Base-by-base conservation (phyloP, 35 echinoderm and acorn worm genomes). In the Strongylocentrotus purpuratus region DNA sequence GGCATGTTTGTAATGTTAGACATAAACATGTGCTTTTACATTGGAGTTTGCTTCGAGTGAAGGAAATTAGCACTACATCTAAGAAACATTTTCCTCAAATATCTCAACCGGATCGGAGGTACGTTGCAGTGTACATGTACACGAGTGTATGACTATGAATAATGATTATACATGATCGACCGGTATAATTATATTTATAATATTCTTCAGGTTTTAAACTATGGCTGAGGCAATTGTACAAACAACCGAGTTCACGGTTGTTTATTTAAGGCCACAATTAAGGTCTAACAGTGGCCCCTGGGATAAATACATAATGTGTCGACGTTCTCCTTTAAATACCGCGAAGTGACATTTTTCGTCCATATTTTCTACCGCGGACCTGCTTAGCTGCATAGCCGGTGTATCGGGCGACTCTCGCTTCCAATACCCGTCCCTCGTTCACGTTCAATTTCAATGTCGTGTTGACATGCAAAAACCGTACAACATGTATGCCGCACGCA, bases 391-490 rank as follows among this genome's bases (percentile, higher is more conserved):
- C 48, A 58, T 22, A 31, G 91, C 48, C 46, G 48, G 31, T 48
- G 48, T 47, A 50, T 31, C 91, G 48, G 91, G 33, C 91, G 10
- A 32, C 48, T 93, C 2, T 93, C 32, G 46, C 45, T 46, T 7
- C 87, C 45, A 45, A 46, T 11, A 45, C 87, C 33, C 33, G 33
- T 31, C 87, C 87, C 87, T 33, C 87, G 87, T 89, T 45, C 65
- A 78, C 65, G 87, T 93, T 93, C 91, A 93, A 33, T 33, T 55
- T 93, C 91, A 93, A 93, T 7, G 47, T 58, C 48, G n/a, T 93
- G 91, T 93, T 93, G 58, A 93, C 91, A 93, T 47, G 25, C 46
- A 13, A 45, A 58, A 93, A 47, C 91, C 91, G 7, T 93, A 50
- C 87, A 46, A 45, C 28, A 28, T 13, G n/a, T 50, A 25, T 28